These are phyloP conservation scores for Macrosteles quadrilineatus DNA, from an alignment of 1,140 invertebrate species.

Conservation along the genomic window DNA sequence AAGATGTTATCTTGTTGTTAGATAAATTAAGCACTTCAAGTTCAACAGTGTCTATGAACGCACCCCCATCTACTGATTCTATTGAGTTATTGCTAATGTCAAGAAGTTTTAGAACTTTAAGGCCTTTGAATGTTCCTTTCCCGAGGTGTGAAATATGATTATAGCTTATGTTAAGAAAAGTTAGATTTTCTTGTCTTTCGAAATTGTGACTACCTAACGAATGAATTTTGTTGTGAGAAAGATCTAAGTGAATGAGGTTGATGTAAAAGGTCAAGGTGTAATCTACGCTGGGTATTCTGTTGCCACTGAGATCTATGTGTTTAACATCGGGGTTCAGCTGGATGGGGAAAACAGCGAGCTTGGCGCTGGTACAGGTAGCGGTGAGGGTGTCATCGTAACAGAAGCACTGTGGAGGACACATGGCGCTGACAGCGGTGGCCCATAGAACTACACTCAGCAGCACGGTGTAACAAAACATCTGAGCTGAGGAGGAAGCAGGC, in stretches of 20 bases:
- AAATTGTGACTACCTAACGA: conserved; percentile 78
- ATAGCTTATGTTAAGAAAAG: conserved; percentile 71
- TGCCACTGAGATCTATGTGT: conserved; percentile 73
- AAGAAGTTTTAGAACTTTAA: conserved; percentile 65
- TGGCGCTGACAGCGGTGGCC: conserved; percentile 48
- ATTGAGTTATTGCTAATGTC: conserved; percentile 79
- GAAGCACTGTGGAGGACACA: conserved; percentile 76
- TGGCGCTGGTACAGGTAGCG: conserved; percentile 71
- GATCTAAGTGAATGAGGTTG: conserved; percentile 72
- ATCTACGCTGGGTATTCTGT: conserved; percentile 69
- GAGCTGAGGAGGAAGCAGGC: not conserved
- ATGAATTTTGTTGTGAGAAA: conserved; percentile 78
- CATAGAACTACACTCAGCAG: not conserved
- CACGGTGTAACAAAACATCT: not conserved
- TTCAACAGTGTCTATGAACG: conserved; percentile 69
- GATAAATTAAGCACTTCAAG: conserved; percentile 73
- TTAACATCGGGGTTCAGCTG: conserved; percentile 82
- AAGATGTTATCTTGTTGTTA: conserved; percentile 70
- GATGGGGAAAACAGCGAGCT: conserved; percentile 80
- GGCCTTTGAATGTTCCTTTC: conserved; percentile 73
- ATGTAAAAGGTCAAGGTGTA: conserved; percentile 76
- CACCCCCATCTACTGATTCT: conserved; percentile 64
- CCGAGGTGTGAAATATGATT: conserved; percentile 69
- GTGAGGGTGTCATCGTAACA: conserved; percentile 77
- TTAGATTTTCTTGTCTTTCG: conserved; percentile 67